Evolutionary conservation across 92 coral and sea anemone species (phyloP).

Genomic region (Phenganax subtilis): DNA sequence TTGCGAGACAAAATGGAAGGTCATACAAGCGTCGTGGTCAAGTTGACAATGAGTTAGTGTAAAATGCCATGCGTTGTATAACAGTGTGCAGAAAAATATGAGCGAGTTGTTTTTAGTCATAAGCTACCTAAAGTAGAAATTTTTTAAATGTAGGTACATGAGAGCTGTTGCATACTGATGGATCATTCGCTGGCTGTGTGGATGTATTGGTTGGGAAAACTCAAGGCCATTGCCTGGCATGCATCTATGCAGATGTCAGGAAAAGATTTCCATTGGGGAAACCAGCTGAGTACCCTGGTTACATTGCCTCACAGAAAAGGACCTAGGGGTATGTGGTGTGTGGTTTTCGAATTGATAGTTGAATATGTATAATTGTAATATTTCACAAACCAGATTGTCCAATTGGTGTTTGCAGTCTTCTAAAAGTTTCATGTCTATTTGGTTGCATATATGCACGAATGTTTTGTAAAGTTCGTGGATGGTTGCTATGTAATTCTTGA

Average conservation of each 20-base stretch:
- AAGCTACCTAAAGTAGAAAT: not conserved
- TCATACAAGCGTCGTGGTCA: conserved; percentile 2
- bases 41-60: not conserved
- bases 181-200: conserved; percentile 17
- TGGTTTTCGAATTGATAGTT: too few species aligned
- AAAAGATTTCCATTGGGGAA: not conserved
- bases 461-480: too few species aligned
- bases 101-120: not conserved
- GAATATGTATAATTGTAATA: too few species aligned
- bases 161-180: conserved; percentile 16
- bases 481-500: too few species aligned
- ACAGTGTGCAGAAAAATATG: not conserved
- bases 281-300: not conserved
- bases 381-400: too few species aligned
- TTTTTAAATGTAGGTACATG: not conserved
- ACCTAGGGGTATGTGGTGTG: not conserved
- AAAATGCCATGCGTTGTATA: not conserved
- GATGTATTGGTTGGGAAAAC: conserved; percentile 9
- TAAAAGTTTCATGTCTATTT: too few species aligned
- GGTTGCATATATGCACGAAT: too few species aligned
- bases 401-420: too few species aligned
- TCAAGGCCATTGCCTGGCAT: conserved; percentile 20
- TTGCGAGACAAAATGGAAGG: not conserved
- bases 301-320: conserved; percentile 5
- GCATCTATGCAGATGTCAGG: not conserved